Evolutionary conservation across 1,140 invertebrate genomes (phyloP), one percentile per base, ranked within the genome.

Genomic region (Anastatus disparis): DNA sequence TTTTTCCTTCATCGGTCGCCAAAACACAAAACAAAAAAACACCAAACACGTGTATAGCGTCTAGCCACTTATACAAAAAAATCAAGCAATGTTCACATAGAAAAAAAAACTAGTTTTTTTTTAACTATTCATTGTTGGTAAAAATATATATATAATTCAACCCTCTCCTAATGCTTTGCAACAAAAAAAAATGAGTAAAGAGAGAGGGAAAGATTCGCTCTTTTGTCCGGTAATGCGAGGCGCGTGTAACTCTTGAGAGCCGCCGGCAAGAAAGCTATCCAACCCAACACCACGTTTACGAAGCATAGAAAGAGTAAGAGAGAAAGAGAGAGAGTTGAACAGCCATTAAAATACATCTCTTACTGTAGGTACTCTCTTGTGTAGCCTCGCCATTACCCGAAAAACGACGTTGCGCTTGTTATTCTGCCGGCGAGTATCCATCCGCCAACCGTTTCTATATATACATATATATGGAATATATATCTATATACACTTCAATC

Each of bases 181-280:
- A 8, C 20, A 50, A 24, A n/a, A n/a, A n/a, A n/a, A n/a, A 2
- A 42, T 2, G n/a, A 17, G 29, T 3, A n/a, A 35, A 42, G 22
- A 4, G 31, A 24, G 40, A 9, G 6, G 17, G 35, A 12, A n/a
- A 27, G 17, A 35, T n/a, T 15, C 20, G 3, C 22, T 29, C 56
- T 42, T 61, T 61, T 61, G 56, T 70, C 58, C 56, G 48, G 59
- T 63, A 70, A 70, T 46, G 50, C 38, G 50, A 70, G 59, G 50
- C 59, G 48, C 68, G 59, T 69, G 58, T 62, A 69, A 53, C 24
- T 44, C 48, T 53, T 13, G 58, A 44, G 26, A 15, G 20, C 31
- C 42, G 17, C 12, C 67, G 50, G 20, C 20, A 46, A 70, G 59
- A 70, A 70, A 63, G 22, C 61, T 50, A 44, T 13, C 20, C n/a